These are phyloP conservation scores for Trochalopteron elliotii DNA, from an alignment of 2,113 vertebrate species.

Conservation along the genomic window DNA sequence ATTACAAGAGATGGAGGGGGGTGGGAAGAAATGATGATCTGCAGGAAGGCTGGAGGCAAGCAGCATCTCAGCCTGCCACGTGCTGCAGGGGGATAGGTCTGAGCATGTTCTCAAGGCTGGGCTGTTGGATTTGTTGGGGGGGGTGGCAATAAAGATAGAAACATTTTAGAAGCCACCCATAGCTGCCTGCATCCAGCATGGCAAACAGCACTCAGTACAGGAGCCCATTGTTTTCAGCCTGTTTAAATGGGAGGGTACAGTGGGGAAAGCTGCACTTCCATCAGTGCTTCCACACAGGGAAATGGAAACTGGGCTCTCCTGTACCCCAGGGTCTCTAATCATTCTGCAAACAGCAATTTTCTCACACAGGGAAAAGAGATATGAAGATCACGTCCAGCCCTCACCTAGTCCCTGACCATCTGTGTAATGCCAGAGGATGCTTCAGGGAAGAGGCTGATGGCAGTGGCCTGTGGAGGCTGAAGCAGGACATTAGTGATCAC, in stretches of 20 bases:
- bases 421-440: background rate
- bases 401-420: background rate
- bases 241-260: background rate
- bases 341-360: background rate
- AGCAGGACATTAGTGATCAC: background rate
- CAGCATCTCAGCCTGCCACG: background rate
- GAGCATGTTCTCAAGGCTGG: rapidly evolving
- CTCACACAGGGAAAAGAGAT: background rate
- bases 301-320: background rate
- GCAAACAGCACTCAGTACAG: background rate
- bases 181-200: background rate
- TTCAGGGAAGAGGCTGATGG: background rate
- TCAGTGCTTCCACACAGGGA: background rate
- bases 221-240: background rate
- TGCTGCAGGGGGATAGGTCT: background rate
- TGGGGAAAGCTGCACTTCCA: background rate
- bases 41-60: background rate
- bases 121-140: background rate
- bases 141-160: background rate
- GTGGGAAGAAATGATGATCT: rapidly evolving
- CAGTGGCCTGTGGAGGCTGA: background rate
- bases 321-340: background rate
- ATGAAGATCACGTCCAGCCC: background rate
- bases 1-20: background rate
- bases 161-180: background rate